These are phyloP conservation scores for Megaceryle torquata DNA, from an alignment of 2,113 vertebrate species.

Conservation along the genomic window DNA sequence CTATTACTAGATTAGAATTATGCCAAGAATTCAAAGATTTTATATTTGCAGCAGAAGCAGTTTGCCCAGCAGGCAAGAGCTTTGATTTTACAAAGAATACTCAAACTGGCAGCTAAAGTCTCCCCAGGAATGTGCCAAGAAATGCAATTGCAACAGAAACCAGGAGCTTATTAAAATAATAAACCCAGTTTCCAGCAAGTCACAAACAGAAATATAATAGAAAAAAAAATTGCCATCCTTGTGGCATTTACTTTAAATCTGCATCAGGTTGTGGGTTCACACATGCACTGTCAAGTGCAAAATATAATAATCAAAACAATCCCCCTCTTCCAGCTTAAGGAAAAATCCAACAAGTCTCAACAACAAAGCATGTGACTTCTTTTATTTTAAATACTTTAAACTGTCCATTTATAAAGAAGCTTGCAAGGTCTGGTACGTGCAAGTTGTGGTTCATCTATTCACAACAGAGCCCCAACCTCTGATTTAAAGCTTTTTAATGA, in stretches of 20 bases:
- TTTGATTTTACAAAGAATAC: neutral
- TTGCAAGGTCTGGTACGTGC: rapidly evolving
- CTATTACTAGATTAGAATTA: neutral
- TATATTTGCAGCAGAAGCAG: neutral
- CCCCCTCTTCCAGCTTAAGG: neutral
- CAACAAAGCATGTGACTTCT: neutral
- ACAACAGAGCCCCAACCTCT: neutral
- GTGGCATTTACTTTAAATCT: neutral
- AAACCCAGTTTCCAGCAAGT: neutral
- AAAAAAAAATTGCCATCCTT: neutral
- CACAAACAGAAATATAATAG: neutral
- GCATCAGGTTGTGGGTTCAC: neutral
- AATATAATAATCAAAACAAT: neutral
- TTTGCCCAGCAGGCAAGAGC: neutral
- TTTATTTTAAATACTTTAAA: neutral
- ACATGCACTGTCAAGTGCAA: neutral
- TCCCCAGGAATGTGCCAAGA: neutral
- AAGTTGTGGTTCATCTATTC: neutral
- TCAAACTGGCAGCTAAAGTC: neutral
- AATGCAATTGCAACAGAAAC: neutral
- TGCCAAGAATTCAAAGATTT: neutral
- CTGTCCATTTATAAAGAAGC: neutral
- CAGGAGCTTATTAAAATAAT: neutral
- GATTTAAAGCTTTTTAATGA: neutral
- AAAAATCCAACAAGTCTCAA: neutral